Conservation (phyloP, 2,113 vertebrate species). For the Aegotheles bennettii region DNA sequence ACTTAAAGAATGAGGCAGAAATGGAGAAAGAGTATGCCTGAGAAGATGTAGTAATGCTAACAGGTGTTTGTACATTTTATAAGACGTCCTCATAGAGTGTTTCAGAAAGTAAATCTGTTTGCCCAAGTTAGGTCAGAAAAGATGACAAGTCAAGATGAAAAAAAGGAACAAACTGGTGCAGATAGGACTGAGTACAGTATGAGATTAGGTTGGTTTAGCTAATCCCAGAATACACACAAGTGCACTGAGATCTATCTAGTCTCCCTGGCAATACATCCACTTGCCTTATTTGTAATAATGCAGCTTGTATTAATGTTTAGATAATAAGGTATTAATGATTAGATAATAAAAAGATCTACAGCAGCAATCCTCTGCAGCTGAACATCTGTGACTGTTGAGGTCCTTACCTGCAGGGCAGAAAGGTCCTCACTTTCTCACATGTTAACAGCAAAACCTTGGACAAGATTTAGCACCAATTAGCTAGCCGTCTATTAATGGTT, state of each 20-base stretch:
- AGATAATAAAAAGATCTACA: not conserved
- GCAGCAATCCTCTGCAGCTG: not conserved
- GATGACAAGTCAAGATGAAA: not conserved
- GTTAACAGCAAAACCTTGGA: not conserved
- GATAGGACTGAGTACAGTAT: not conserved
- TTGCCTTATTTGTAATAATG: not conserved
- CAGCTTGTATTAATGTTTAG: not conserved
- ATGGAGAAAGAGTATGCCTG: not conserved
- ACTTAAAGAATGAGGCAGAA: not conserved
- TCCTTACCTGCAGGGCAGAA: not conserved
- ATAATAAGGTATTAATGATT: not conserved
- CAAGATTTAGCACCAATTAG: not conserved
- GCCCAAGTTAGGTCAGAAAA: not conserved
- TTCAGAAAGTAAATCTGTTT: not conserved
- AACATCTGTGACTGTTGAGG: not conserved
- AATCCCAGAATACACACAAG: not conserved
- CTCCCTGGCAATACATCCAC: not conserved
- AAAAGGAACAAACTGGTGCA: rapidly evolving
- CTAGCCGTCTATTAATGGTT: not conserved
- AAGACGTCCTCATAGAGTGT: not conserved
- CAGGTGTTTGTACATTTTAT: not conserved
- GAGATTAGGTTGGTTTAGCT: not conserved
- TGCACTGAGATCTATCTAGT: not conserved
- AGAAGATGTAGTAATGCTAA: not conserved
- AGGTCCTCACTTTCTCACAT: not conserved